Conservation (phyloP, 2,797 vertebrate species). For the Liasis olivaceus region DNA sequence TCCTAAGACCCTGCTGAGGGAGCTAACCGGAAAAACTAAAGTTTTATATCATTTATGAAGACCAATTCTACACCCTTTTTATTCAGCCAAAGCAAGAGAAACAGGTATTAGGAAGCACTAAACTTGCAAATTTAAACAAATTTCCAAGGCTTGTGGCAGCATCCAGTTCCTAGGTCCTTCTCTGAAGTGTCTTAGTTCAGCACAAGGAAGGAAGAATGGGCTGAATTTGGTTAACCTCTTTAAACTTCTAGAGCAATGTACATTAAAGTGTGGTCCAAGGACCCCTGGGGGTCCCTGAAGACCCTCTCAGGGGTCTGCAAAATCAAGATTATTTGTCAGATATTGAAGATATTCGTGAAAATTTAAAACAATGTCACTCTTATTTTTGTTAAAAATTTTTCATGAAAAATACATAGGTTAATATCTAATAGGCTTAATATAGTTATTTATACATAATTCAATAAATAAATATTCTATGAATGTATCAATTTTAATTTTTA, state of each 20-base stretch:
- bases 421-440: background rate
- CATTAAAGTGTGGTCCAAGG: background rate
- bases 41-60: background rate
- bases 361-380: background rate
- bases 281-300: background rate
- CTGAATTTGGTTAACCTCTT: background rate
- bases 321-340: background rate
- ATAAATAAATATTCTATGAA: background rate
- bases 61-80: background rate
- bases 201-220: background rate
- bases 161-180: background rate
- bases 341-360: background rate
- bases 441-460: background rate
- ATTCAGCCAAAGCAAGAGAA: background rate
- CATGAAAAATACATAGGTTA: background rate
- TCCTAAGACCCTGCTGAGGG: background rate
- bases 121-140: background rate
- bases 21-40: background rate
- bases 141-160: background rate
- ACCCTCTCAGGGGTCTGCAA: background rate
- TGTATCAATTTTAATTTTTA: background rate
- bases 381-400: background rate
- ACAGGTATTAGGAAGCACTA: background rate
- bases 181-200: no score
- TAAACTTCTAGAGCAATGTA: no score